phyloP scores from a whole-genome alignment of 2,797 vertebrate species.

The Poeciliopsis gracilis region DNA sequence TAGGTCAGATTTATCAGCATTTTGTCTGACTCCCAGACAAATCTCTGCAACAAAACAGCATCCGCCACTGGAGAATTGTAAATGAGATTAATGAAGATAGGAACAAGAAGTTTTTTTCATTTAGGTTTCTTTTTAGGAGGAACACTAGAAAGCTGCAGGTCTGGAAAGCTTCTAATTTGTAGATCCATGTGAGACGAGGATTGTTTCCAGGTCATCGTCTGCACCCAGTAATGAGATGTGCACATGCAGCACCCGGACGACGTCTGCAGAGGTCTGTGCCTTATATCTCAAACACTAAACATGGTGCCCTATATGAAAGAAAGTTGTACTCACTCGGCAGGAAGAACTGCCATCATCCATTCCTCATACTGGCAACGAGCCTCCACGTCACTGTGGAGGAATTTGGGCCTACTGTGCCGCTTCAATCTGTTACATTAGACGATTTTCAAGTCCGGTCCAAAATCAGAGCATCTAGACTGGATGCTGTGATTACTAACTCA shows the following conservation, averaged over 20 bases:
- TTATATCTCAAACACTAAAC: background rate
- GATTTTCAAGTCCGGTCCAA: background rate
- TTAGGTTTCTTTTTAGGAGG: background rate
- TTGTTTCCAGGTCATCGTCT: conserved; percentile 73
- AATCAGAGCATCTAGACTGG: background rate
- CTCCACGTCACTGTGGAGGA: background rate
- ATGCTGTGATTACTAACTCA: background rate
- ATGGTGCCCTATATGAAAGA: background rate
- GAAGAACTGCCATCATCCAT: background rate
- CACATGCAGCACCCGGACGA: conserved; percentile 41
- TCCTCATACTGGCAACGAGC: background rate
- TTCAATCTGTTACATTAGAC: background rate
- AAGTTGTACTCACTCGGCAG: background rate
- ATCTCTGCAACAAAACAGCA: conserved; percentile 44
- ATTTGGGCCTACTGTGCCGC: background rate
- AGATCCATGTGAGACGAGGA: conserved; percentile 65
- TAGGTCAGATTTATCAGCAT: conserved; percentile 29
- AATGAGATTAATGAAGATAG: conserved; percentile 76
- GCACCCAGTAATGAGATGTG: conserved; percentile 61
- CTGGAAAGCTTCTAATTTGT: conserved; percentile 72
- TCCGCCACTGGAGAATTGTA: conserved; percentile 70
- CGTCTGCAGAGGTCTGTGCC: conserved; percentile 42
- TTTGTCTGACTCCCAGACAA: conserved; percentile 51
- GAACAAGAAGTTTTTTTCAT: background rate
- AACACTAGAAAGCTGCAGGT: conserved; percentile 48